phyloP scores from a whole-genome alignment of 2,113 vertebrate genomes.

The Corythornis cristatus region DNA sequence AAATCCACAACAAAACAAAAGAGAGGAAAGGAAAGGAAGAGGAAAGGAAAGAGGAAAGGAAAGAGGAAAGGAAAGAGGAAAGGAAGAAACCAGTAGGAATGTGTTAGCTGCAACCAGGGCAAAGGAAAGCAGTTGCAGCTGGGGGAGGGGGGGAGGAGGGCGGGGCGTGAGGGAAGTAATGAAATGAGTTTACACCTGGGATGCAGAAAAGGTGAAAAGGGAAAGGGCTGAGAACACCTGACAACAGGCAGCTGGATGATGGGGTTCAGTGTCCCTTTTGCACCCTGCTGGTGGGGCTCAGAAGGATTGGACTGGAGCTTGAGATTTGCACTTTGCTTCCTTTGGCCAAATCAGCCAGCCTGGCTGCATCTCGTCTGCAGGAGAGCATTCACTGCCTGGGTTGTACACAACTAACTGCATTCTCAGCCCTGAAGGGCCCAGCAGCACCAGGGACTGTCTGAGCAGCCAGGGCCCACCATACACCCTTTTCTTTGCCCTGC shows the following conservation, averaged over 20 bases:
- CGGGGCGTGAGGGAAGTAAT: not conserved
- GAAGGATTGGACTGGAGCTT: rapidly evolving
- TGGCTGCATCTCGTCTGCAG: not conserved
- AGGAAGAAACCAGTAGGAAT: not conserved
- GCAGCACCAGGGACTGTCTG: not conserved
- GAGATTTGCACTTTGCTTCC: not conserved
- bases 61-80: no score
- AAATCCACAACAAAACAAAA: no score
- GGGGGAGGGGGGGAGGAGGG: not conserved
- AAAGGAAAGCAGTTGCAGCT: not conserved
- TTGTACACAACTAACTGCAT: not conserved
- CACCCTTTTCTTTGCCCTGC: not conserved
- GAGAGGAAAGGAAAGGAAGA: no score
- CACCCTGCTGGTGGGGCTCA: not conserved
- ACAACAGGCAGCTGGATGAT: not conserved
- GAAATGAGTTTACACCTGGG: not conserved
- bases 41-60: no score
- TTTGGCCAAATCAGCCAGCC: not conserved
- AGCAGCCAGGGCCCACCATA: not conserved
- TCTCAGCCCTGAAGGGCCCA: not conserved
- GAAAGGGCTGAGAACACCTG: not conserved
- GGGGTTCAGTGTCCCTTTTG: not conserved
- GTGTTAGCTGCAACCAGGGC: not conserved
- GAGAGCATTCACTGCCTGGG: not conserved
- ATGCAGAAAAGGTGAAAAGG: not conserved